Percentiles rank a stretch among this genome's conserved stretches.
Conservation (phyloP, 2,113 vertebrate genomes). For the Mystacornis crossleyi region DNA sequence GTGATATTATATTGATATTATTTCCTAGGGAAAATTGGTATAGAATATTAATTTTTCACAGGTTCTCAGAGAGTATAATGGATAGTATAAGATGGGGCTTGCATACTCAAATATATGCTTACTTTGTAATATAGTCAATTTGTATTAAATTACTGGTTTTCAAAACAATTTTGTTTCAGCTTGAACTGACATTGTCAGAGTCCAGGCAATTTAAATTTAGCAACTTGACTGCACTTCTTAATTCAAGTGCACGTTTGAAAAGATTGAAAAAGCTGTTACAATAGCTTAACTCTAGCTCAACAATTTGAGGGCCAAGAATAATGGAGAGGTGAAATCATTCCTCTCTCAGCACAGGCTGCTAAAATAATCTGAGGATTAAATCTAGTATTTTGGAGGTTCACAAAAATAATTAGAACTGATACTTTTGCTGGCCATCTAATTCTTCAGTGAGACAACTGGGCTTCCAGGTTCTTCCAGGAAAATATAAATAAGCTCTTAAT, state of each 20-base stretch:
- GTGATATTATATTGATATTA: background rate
- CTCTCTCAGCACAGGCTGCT: background rate
- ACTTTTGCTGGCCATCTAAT: background rate
- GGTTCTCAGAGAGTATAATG: constrained; percentile 28
- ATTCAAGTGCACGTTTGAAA: constrained; percentile 51
- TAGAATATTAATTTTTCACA: constrained; percentile 37
- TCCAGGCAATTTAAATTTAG: constrained; percentile 64
- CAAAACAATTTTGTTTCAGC: constrained; percentile 62
- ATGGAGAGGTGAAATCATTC: background rate
- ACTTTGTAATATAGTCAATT: constrained; percentile 44
- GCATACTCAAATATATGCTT: constrained; percentile 48
- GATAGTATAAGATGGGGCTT: background rate
- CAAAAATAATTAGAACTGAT: background rate
- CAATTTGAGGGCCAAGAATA: constrained; percentile 1
- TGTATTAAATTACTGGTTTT: constrained; percentile 65
- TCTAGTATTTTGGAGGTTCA: background rate
- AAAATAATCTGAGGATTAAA: background rate
- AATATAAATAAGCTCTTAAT: background rate
- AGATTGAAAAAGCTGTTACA: constrained; percentile 54
- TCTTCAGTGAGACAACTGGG: background rate
- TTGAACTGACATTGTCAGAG: constrained; percentile 63
- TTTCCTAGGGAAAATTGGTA: background rate
- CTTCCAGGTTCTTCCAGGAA: background rate
- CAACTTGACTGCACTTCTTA: constrained; percentile 61
- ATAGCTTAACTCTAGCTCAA: constrained; percentile 28